Evolutionary conservation across 2,888 invertebrate species (phyloP).

Genomic region (Drosophila neonasuta): DNA sequence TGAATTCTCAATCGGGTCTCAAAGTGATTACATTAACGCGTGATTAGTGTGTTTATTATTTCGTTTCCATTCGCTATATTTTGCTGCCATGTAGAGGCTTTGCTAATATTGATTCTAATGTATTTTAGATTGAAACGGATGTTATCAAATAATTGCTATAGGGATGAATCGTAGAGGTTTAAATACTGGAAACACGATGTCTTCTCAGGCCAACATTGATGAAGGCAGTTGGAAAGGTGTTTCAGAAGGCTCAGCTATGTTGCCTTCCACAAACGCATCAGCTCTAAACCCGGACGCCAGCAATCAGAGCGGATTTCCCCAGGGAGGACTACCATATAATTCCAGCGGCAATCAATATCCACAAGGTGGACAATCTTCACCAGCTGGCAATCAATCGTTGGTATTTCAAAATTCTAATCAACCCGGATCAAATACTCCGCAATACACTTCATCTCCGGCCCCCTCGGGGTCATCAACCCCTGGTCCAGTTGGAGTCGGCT

Average conservation of each 20-base stretch:
- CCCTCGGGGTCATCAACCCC: constrained; percentile 92
- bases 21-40: background rate
- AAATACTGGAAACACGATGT: constrained; percentile 84
- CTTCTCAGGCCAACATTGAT: constrained; percentile 89
- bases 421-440: constrained; percentile 90
- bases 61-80: background rate
- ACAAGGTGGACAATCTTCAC: constrained; percentile 89
- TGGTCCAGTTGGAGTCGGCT: constrained; percentile 87
- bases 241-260: constrained; percentile 84
- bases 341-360: constrained; percentile 85
- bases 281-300: constrained; percentile 85
- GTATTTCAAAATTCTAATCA: constrained; percentile 87
- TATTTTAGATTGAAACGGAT: constrained; percentile 58
- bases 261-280: constrained; percentile 87
- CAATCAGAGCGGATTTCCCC: constrained; percentile 85
- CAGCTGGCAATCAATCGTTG: constrained; percentile 86
- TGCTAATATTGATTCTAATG: constrained; percentile 13
- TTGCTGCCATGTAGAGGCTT: background rate
- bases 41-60: background rate
- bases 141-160: constrained; percentile 79
- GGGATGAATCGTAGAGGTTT: constrained; percentile 92
- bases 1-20: constrained; percentile 1
- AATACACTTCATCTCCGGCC: constrained; percentile 93
- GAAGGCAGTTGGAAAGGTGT: constrained; percentile 93
- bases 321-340: constrained; percentile 83